Conservation (phyloP, 1,140 invertebrate species). For the Drosophila murphyi region DNA sequence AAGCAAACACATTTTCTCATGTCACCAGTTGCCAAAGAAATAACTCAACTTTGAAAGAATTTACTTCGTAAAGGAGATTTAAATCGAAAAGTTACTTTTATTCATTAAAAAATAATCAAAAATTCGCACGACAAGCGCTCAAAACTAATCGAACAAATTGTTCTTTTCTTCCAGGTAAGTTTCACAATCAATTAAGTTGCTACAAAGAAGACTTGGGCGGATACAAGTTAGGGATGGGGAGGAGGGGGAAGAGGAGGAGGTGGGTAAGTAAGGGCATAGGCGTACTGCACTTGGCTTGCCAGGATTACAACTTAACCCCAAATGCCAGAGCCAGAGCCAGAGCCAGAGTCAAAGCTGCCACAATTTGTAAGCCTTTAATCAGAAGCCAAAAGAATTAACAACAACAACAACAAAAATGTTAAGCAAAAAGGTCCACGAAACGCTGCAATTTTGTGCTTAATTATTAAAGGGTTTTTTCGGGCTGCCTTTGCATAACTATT, state of each 20-base stretch:
- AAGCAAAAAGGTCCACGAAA: conserved; percentile 2
- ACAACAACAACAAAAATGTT: conserved; percentile 3
- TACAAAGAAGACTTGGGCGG: no score
- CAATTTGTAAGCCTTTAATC: conserved; percentile 13
- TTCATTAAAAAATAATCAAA: no score
- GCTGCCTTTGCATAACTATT: conserved; percentile 54
- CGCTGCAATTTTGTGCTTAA: conserved; percentile 70
- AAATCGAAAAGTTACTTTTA: no score
- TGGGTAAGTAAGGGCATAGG: conserved; percentile 12
- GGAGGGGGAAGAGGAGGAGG: no score
- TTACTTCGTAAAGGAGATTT: no score
- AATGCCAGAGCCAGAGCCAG: neutral
- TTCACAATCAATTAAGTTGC: conserved; percentile 9
- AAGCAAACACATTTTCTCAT: no score
- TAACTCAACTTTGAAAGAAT: no score
- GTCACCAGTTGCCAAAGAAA: no score
- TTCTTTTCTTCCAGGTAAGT: conserved; percentile 24
- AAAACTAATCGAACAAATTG: conserved; percentile 35
- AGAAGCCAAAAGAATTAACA: conserved; percentile 13
- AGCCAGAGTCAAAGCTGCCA: conserved; percentile 1
- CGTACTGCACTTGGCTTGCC: neutral
- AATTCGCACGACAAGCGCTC: neutral
- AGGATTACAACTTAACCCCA: conserved; percentile 1
- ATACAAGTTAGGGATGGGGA: no score
- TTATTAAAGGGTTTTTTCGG: conserved; percentile 54